Base-by-base conservation (phyloP, 2,797 vertebrate genomes). In the Synaphobranchus kaupii region DNA sequence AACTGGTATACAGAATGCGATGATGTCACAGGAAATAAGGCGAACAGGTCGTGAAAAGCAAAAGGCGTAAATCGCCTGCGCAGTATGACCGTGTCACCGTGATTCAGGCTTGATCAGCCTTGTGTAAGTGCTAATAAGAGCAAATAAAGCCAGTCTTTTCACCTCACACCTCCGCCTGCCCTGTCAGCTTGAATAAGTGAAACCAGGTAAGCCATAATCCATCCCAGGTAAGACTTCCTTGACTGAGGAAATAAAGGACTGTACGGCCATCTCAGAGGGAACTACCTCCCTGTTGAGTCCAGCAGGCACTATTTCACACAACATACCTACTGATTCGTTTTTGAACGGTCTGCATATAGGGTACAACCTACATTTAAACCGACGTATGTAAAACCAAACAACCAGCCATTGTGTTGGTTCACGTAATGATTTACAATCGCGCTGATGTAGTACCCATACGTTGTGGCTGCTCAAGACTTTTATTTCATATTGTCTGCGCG, bases 141-240 rank as follows among this genome's bases (percentile, higher is more conserved):
- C 80, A 84, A 86, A 86, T 58, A 81, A 84, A 48, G 39, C 54
- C 47, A 63, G 83, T 84, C 73, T 87, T 89, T 88, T 84, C 82
- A 78, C 83, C 78, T 88, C 88, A 52, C 84, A 84, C 86, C 80
- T 86, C 85, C 66, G 15, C 85, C 82, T 76, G 52, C 82, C 71
- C 85, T 88, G 34, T 66, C 83, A 56, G 39, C 82, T 88, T 86
- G 54, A 84, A 76, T 47, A 66, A 84, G 68, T 81, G 63, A 47
- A 84, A 56, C 86, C 68, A 89, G 34, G 71, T n/a, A 63, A 73
- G 13, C 8, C 28, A 31, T 15, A 13, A 34, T 4, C 68, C 68
- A 34, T 73, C 39, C 68, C 28, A 71, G 68, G 28, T 71, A 12
- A 31, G 68, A 13, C 68, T 71, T 28, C n/a, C 31, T 28, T 71